Evolutionary conservation across 2,113 vertebrate species (phyloP).

Genomic region (Furnarius figulus): DNA sequence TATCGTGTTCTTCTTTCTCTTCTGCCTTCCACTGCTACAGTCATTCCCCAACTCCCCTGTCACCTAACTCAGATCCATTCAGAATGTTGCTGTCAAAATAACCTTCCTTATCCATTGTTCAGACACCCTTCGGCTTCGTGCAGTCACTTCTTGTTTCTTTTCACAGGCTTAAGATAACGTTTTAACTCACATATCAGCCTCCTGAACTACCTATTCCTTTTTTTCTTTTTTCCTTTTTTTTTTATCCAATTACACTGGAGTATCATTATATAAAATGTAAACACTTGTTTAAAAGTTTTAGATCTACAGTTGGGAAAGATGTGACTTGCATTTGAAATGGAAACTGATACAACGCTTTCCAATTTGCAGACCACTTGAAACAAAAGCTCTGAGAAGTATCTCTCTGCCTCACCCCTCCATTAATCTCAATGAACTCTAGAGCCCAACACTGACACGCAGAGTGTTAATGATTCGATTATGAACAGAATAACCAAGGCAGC

Average conservation of each 20-base stretch:
- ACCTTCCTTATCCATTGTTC: constrained; percentile 53
- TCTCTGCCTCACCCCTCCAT: constrained; percentile 33
- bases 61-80: constrained; percentile 23
- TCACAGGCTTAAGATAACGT: constrained; percentile 30
- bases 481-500: constrained; percentile 29
- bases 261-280: constrained; percentile 18
- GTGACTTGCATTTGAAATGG: constrained; percentile 37
- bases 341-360: constrained; percentile 35
- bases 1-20: not conserved
- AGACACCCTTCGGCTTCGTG: not conserved
- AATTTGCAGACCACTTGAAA: constrained; percentile 57
- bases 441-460: constrained; percentile 9
- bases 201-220: not conserved
- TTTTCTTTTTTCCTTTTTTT: not conserved
- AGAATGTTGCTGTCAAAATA: constrained; percentile 63
- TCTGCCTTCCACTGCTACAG: not conserved
- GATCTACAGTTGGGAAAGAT: constrained; percentile 5
- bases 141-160: constrained; percentile 44
- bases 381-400: constrained; percentile 41
- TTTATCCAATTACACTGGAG: not conserved
- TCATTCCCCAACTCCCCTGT: not conserved
- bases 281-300: constrained; percentile 25
- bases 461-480: constrained; percentile 61
- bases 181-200: constrained; percentile 32
- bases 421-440: constrained; percentile 64